These are phyloP conservation scores for Tenodera sinensis DNA, from an alignment of 2,888 invertebrate species.

Conservation along the genomic window DNA sequence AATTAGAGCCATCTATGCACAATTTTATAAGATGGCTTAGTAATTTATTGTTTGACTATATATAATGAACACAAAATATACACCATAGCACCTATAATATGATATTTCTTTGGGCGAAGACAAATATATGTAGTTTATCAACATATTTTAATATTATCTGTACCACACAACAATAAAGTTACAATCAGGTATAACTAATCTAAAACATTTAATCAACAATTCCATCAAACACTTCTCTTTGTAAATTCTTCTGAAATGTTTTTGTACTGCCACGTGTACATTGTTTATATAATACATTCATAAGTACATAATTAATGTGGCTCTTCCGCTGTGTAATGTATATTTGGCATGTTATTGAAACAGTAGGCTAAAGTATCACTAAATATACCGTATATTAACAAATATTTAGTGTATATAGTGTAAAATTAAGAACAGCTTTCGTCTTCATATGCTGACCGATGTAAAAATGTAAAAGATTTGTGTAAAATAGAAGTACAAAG, in stretches of 20 bases:
- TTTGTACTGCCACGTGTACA: neutral
- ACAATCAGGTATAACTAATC: neutral
- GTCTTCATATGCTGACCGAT: neutral
- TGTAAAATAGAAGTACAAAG: neutral
- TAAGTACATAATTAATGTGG: too few species aligned
- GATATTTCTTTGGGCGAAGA: neutral
- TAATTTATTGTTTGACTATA: too few species aligned
- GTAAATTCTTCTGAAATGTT: neutral
- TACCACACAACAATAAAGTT: neutral
- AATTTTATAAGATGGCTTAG: too few species aligned
- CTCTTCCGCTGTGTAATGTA: too few species aligned
- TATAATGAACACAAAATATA: neutral
- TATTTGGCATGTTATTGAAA: too few species aligned
- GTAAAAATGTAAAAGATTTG: neutral
- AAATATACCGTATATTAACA: too few species aligned
- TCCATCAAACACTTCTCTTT: neutral
- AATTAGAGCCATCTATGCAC: too few species aligned
- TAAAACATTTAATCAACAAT: neutral
- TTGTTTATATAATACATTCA: too few species aligned
- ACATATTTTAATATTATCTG: neutral
- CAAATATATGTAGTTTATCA: neutral
- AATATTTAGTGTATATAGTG: neutral
- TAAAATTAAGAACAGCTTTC: neutral
- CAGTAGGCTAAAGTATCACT: too few species aligned
- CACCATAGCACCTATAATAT: neutral